Evolutionary conservation across 2,888 invertebrate species (phyloP).

Genomic region (Melanostoma scalare): DNA sequence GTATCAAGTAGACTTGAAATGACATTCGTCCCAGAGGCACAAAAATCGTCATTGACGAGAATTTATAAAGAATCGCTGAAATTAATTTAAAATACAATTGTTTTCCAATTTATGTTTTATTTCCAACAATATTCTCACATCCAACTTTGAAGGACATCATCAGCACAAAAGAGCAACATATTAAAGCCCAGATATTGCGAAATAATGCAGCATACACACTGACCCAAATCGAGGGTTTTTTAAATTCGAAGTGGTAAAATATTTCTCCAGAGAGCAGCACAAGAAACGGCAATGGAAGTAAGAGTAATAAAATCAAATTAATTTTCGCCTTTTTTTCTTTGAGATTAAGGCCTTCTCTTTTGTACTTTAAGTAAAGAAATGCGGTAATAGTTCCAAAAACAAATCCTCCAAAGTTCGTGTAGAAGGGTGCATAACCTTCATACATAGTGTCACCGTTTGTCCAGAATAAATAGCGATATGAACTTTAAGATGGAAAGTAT

Average conservation of each 20-base stretch:
- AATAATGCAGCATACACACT: conserved; percentile 81
- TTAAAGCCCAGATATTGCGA: conserved; percentile 80
- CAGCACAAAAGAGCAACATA: conserved; percentile 77
- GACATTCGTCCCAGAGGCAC: conserved; percentile 78
- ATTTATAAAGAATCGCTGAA: conserved; percentile 76
- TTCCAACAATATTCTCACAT: conserved; percentile 75
- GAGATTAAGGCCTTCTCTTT: conserved; percentile 46
- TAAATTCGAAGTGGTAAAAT: conserved; percentile 78
- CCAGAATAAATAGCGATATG: conserved; percentile 79
- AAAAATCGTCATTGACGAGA: conserved; percentile 76
- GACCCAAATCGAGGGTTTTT: conserved; percentile 79
- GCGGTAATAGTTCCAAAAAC: conserved; percentile 77
- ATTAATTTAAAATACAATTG: conserved; percentile 1
- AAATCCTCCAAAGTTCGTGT: conserved; percentile 79
- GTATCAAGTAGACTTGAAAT: conserved; percentile 79
- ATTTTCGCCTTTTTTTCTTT: conserved; percentile 72
- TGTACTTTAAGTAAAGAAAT: conserved; percentile 75
- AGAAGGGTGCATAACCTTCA: conserved; percentile 77
- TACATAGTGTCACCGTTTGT: conserved; percentile 76
- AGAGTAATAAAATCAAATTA: conserved; percentile 74
- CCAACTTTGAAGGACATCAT: conserved; percentile 78
- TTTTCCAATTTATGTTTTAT: background rate
- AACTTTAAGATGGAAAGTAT: background rate
- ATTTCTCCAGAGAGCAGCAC: conserved; percentile 76
- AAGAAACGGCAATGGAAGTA: conserved; percentile 67